These are phyloP conservation scores for Aphis craccivora DNA, from an alignment of 1,140 invertebrate genomes.

Conservation along the genomic window DNA sequence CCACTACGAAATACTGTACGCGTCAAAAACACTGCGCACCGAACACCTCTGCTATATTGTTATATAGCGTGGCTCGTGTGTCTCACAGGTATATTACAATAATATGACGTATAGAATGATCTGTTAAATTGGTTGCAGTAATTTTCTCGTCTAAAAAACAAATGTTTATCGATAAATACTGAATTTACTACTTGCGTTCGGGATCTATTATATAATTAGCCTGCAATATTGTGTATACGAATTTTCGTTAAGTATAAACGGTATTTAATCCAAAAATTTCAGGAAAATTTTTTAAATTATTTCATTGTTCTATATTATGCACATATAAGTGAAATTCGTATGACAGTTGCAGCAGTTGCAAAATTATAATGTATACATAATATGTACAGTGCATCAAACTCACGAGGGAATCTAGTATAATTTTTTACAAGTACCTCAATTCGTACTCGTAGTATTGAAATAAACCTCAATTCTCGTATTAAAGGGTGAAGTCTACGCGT, in stretches of 20 bases:
- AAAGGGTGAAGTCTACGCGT: background rate
- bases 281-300: no score
- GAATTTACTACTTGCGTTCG: no score
- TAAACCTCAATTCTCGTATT: background rate
- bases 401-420: background rate
- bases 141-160: background rate
- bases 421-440: background rate
- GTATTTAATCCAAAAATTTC: no score
- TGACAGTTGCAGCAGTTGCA: no score
- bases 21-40: conserved; percentile 5
- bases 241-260: no score
- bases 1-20: background rate
- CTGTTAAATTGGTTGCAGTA: background rate
- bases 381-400: no score
- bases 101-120: background rate
- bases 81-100: background rate
- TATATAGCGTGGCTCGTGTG: background rate
- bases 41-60: background rate
- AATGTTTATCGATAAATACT: background rate
- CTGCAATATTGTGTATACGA: no score
- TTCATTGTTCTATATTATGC: no score
- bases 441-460: background rate
- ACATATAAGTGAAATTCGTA: no score
- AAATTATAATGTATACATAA: no score
- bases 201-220: no score